Evolutionary conservation across 2,797 vertebrate species (phyloP), one percentile per base, ranked within the genome.

Genomic region (Euthynnus affinis): DNA sequence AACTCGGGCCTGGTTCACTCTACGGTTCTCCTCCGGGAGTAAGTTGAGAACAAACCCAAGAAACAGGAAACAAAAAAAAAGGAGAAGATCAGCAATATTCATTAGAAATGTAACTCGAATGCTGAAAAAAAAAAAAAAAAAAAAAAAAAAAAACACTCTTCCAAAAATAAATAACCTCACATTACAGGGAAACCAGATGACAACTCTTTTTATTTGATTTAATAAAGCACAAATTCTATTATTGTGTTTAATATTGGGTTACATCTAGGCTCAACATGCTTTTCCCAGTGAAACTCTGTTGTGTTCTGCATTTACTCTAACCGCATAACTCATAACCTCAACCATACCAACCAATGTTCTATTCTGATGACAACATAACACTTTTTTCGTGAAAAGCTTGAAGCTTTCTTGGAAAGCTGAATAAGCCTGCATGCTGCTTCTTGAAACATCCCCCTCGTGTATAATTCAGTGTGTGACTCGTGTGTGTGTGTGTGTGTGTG

Each of bases 11-110:
- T 15, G 20, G 3, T 29, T 29, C 27, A 14, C 17, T 49, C 32
- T 9, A 34, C 5, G 20, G 17, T 6, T 44, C 27, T 76, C 67
- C 48, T 13, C 14, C 2, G 37, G 72, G 78, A 74, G 6, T 71
- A 17, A 63, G 58, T 25, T n/a, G 55, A 44, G 15, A 67, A 40
- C 15, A 29, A 2, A 59, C 44, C 37, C 77, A 66, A 76, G 23
- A 82, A 78, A 87, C 71, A 79, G 68, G 76, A 89, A 85, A 65
- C 61, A 42, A 32, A 61, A 83, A n/a, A n/a, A 84, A 83, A 71
- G n/a, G 10, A 64, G 52, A 72, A 71, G 64, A 75, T 64, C 51
- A 63, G 61, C 23, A 14, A 37, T 37, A 20, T 32, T 64, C 5
- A 48, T 23, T 12, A 57, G 27, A 67, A 18, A 62, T n/a, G 13